A percentile compares a stretch with the other conserved stretches of the same genome.
phyloP scores from a whole-genome alignment of 2,113 vertebrate genomes.

The Caranx ignobilis region DNA sequence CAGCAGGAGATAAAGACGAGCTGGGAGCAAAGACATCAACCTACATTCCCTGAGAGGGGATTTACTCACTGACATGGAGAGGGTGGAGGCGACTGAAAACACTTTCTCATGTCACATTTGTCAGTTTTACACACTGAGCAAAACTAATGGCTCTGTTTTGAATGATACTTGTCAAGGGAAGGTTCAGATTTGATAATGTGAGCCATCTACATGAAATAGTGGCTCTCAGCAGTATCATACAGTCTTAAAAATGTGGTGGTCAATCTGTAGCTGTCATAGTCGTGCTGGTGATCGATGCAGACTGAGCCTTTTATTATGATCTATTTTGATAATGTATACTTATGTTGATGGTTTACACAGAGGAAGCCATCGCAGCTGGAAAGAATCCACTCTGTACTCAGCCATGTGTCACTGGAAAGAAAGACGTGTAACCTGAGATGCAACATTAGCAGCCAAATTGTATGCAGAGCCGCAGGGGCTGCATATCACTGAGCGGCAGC shows the following conservation, averaged over 20 bases:
- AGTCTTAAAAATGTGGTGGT: neutral
- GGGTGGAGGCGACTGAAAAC: neutral
- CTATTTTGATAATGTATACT: constrained; percentile 49
- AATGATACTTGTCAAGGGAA: neutral
- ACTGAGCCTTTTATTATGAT: constrained; percentile 45
- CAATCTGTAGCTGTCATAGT: constrained; percentile 32
- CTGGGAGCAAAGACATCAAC: constrained; percentile 24
- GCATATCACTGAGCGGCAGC: constrained; percentile 45
- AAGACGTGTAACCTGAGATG: constrained; percentile 64
- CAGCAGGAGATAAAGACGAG: constrained; percentile 47
- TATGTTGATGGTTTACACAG: constrained; percentile 39
- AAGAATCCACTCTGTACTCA: constrained; percentile 37
- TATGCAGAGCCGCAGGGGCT: constrained; percentile 48
- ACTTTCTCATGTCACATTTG: neutral
- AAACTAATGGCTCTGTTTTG: neutral
- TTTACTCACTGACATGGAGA: constrained; percentile 31
- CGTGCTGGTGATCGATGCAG: constrained; percentile 27
- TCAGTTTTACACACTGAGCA: neutral
- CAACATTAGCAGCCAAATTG: constrained; percentile 61
- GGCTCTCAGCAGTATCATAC: neutral
- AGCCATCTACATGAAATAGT: constrained; percentile 6
- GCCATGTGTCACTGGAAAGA: constrained; percentile 47
- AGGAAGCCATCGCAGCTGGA: constrained; percentile 45
- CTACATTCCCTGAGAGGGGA: constrained; percentile 18
- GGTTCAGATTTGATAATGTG: neutral